These are phyloP conservation scores for Mycalesis mineus DNA, from an alignment of 2,888 invertebrate species.

Conservation along the genomic window DNA sequence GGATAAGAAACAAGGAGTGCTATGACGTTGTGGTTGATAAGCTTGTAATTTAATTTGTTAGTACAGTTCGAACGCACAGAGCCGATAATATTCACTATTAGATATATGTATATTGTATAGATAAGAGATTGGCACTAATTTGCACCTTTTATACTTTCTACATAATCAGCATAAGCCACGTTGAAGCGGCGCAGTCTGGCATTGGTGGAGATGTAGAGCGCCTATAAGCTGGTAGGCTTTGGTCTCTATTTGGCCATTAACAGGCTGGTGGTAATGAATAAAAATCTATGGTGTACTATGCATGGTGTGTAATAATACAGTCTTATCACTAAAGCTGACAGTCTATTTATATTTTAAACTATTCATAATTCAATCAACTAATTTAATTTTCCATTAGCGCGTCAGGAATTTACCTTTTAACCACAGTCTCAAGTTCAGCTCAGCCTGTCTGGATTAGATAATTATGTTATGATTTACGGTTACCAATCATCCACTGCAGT, in stretches of 20 bases:
- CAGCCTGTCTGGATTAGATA: not conserved
- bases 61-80: constrained; percentile 3
- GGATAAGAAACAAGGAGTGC: constrained; percentile 3
- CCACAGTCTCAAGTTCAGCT: not conserved
- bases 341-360: too few relatives aligned
- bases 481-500: not conserved
- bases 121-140: constrained; percentile 13
- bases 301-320: too few relatives aligned
- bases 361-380: not conserved
- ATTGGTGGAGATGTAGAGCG: too few relatives aligned
- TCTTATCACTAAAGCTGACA: too few relatives aligned
- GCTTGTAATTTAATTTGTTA: constrained; percentile 9
- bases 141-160: constrained; percentile 5
- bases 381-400: not conserved
- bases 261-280: too few relatives aligned
- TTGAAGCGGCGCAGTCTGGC: too few relatives aligned
- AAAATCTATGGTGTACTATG: too few relatives aligned
- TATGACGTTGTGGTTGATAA: not conserved
- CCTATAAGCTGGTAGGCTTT: too few relatives aligned
- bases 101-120: constrained; percentile 2
- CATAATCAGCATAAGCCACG: too few relatives aligned
- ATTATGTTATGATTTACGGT: not conserved
- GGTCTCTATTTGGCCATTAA: too few relatives aligned
- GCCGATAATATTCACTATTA: constrained; percentile 11
- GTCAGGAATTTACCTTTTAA: not conserved